A percentile compares a stretch with the other conserved stretches of the same genome.
Conservation (phyloP, 2,113 vertebrate species). For the Leucosticte australis region DNA sequence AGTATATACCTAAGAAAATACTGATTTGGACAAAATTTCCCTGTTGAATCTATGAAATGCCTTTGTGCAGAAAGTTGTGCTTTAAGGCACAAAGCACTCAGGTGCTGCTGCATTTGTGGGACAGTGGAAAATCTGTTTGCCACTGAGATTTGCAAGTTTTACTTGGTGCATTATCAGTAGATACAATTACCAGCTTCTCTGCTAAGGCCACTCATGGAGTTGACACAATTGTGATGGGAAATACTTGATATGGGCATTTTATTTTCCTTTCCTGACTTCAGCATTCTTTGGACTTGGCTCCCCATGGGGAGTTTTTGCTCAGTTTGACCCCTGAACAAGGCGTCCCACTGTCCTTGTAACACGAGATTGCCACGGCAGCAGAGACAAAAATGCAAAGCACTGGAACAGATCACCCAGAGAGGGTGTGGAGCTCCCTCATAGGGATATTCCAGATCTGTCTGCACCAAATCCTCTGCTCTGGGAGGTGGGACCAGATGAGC, state of each 20-base stretch:
- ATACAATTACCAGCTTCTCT: not conserved
- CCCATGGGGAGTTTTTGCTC: not conserved
- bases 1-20: not conserved
- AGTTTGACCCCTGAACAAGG: not conserved
- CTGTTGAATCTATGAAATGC: not conserved
- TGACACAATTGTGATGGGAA: constrained; percentile 76
- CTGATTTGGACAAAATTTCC: not conserved
- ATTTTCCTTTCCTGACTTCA: not conserved
- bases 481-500: not conserved
- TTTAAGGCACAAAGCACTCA: not conserved
- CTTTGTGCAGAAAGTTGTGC: not conserved
- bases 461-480: not conserved
- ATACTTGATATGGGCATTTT: not conserved
- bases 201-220: not conserved
- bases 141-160: not conserved
- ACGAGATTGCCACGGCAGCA: accelerated
- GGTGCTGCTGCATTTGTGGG: not conserved
- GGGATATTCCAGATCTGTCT: no score
- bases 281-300: not conserved
- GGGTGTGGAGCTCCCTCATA: not conserved
- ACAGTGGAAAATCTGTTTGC: not conserved
- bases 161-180: not conserved
- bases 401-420: not conserved
- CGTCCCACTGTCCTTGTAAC: not conserved
- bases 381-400: not conserved